Evolutionary conservation across 2,113 vertebrate genomes (phyloP).

Genomic region (Periophthalmus modestus): DNA sequence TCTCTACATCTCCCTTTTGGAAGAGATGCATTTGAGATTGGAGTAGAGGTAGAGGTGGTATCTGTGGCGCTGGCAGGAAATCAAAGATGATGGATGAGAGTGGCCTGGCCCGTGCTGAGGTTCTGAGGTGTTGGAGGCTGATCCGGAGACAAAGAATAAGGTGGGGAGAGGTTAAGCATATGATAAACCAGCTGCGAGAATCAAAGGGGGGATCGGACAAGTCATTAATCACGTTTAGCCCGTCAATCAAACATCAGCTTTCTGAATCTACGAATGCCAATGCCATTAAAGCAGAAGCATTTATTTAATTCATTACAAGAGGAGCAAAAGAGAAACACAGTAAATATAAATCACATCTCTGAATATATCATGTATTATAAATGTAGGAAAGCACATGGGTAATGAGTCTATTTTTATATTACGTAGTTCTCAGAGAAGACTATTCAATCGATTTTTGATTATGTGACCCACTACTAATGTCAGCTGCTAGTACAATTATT

Average conservation of each 20-base stretch:
- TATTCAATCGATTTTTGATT: too few species aligned
- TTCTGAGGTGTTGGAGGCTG: conserved; percentile 64
- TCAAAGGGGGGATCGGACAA: conserved; percentile 31
- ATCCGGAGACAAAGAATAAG: conserved; percentile 57
- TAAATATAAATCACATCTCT: too few species aligned
- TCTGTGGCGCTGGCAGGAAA: conserved; percentile 71
- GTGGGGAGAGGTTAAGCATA: conserved; percentile 55
- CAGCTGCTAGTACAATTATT: too few species aligned
- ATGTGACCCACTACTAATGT: too few species aligned
- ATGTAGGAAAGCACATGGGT: too few species aligned
- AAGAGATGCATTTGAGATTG: conserved; percentile 5
- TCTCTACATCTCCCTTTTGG: conserved; percentile 54
- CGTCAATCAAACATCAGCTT: conserved; percentile 38
- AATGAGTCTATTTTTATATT: too few species aligned
- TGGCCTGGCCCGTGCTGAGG: conserved; percentile 55
- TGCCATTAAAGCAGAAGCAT: neutral
- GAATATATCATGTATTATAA: too few species aligned
- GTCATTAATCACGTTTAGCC: conserved; percentile 59
- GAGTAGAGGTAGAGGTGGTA: conserved; percentile 18
- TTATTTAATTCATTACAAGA: conserved; percentile 8
- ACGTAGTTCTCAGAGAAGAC: too few species aligned
- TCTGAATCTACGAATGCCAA: conserved; percentile 19
- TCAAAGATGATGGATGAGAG: conserved; percentile 73
- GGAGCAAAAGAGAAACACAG: conserved; percentile 18
- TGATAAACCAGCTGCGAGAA: conserved; percentile 34